Evolutionary conservation across 2,888 invertebrate species (phyloP).

Genomic region (Sminthurides aquaticus): DNA sequence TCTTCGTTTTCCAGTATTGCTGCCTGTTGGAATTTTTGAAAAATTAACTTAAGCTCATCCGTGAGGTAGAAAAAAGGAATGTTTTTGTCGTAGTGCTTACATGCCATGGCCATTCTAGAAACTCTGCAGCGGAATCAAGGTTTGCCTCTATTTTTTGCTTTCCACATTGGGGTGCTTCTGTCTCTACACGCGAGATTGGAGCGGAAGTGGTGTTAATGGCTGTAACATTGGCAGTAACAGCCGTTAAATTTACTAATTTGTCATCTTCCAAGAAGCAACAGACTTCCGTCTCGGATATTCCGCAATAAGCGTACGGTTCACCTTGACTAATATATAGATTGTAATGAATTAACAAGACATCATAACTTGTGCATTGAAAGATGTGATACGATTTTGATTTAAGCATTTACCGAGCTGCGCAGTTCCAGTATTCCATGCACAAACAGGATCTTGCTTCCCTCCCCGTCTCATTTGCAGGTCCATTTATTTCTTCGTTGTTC

Average conservation of each 20-base stretch:
- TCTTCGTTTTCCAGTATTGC: conserved; percentile 47
- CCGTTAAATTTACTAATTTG: not conserved
- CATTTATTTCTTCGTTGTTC: not conserved
- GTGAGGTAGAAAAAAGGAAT: conserved; percentile 1
- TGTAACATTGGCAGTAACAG: not conserved
- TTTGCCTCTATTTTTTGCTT: conserved; percentile 42
- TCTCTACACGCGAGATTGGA: not conserved
- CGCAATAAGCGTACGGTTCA: conserved; percentile 47
- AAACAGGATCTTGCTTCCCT: conserved; percentile 42
- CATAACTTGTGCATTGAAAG: too few species aligned
- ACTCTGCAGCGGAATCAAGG: conserved; percentile 46
- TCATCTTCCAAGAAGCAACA: conserved; percentile 47
- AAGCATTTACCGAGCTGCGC: conserved; percentile 45
- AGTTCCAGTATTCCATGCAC: conserved; percentile 49
- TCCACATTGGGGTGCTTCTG: conserved; percentile 36
- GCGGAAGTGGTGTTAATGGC: not conserved
- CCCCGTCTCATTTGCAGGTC: not conserved
- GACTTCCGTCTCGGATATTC: conserved; percentile 46
- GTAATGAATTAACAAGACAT: too few species aligned
- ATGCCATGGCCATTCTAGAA: conserved; percentile 50
- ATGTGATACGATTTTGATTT: too few species aligned
- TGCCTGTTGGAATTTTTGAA: conserved; percentile 44
- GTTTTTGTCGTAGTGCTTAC: conserved; percentile 43
- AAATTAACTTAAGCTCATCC: too few species aligned
- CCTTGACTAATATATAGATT: conserved; percentile 45